Conservation (phyloP, 2,888 invertebrate species). For the Tupiocoris notatus region DNA sequence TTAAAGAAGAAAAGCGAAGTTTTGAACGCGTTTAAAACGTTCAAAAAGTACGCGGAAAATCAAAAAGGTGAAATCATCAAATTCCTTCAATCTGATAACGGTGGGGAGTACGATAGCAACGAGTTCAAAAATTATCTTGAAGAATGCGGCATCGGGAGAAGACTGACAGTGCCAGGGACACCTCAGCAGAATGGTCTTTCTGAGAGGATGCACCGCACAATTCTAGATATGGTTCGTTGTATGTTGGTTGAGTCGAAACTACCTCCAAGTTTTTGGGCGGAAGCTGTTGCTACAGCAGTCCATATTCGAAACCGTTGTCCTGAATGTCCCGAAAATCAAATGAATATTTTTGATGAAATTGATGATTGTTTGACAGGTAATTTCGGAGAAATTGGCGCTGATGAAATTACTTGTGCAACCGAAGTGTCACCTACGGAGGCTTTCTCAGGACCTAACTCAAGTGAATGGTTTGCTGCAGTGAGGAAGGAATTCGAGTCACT, state of each 20-base stretch:
- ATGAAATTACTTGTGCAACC: too few species aligned
- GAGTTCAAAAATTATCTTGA: conserved; percentile 7
- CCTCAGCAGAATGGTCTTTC: conserved; percentile 26
- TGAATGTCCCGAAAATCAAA: too few species aligned
- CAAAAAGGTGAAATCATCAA: not conserved
- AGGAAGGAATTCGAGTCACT: too few species aligned
- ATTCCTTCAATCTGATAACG: not conserved
- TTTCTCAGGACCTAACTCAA: too few species aligned
- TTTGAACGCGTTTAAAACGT: not conserved
- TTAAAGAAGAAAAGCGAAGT: not conserved
- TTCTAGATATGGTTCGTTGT: not conserved
- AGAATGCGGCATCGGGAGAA: not conserved
- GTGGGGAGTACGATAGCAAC: not conserved
- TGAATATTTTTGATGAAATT: too few species aligned
- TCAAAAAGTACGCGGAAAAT: conserved; percentile 5
- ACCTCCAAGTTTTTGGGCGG: too few species aligned
- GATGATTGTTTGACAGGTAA: not conserved
- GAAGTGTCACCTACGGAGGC: too few species aligned
- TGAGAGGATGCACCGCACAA: too few species aligned
- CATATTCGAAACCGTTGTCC: too few species aligned
- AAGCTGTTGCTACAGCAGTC: not conserved
- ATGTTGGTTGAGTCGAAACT: too few species aligned
- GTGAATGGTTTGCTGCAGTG: too few species aligned
- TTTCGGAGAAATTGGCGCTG: too few species aligned
- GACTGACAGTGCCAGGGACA: conserved; percentile 5